Evolutionary conservation across 2,888 invertebrate genomes (phyloP).

Genomic region (Hetaerina titia): DNA sequence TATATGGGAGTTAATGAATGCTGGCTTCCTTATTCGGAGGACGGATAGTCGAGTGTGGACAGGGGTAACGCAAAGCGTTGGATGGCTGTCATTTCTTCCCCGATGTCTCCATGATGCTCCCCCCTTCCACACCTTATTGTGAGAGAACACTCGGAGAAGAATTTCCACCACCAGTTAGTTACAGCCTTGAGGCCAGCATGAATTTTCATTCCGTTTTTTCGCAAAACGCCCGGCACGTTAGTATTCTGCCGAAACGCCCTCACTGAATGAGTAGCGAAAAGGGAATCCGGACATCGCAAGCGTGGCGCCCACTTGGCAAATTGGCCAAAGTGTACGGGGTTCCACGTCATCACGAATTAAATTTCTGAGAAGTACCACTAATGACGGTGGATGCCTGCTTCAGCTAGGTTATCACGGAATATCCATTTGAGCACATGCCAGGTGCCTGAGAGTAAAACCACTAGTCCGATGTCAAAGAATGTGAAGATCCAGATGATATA

Average conservation of each 20-base stretch:
- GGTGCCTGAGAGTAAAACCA: too few relatives aligned
- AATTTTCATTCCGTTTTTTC: neutral
- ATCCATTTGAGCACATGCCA: too few relatives aligned
- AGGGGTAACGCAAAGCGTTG: too few relatives aligned
- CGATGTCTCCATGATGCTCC: too few relatives aligned
- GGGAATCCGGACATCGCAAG: neutral
- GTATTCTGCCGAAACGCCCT: neutral
- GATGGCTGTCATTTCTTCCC: too few relatives aligned
- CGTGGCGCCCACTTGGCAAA: neutral
- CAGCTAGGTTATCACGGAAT: too few relatives aligned
- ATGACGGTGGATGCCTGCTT: too few relatives aligned
- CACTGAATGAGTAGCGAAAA: neutral
- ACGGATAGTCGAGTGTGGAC: too few relatives aligned
- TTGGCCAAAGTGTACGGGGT: neutral
- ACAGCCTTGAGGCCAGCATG: neutral
- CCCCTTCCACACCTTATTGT: neutral
- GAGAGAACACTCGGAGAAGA: neutral
- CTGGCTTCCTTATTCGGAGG: too few relatives aligned
- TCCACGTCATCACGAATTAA: neutral
- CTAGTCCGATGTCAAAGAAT: too few relatives aligned
- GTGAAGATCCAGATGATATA: too few relatives aligned
- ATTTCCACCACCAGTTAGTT: constrained; percentile 9
- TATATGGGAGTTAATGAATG: too few relatives aligned
- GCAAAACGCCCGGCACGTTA: neutral
- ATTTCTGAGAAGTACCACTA: neutral